Evolutionary conservation across 1,140 invertebrate genomes (phyloP), one percentile per base, ranked within the genome.

Genomic region (Ladona fulva): DNA sequence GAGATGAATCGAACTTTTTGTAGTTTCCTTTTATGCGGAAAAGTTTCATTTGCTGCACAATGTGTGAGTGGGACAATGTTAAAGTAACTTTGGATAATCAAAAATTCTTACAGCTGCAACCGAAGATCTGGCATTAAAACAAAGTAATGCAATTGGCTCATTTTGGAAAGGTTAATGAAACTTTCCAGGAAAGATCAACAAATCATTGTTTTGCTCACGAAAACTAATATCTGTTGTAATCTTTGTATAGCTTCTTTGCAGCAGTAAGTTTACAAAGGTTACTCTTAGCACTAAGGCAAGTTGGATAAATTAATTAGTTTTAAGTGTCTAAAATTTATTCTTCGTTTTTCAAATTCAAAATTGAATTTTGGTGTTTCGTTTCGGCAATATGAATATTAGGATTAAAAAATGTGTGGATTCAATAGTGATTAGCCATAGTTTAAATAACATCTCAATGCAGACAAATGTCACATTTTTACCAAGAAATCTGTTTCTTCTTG

Each of bases 231-330:
- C 52, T 66, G 16, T 66, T 12, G 52, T 66, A 66, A 66, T 66
- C 52, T 66, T 66, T 66, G 52, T 66, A 66, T 66, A 66, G 52
- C 52, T 66, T 66, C 52, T 66, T 66, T 66, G 52, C 52, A 66
- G 52, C 52, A 66, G 52, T 66, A 66, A 66, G 52, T 66, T 66
- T 66, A 66, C 52, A 66, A 66, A 66, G 52, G n/a, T 66, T 66
- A 66, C 52, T 19, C n/a, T 22, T 66, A 66, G 52, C 52, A 66
- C 52, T 66, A 66, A 66, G 52, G 52, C 52, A 66, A 66, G 52
- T 66, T 66, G 14, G 52, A 66, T 66, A 66, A 66, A 66, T 66
- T 66, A 19, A 66, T 66, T 66, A 66, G 52, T 66, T 66, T 66
- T 66, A 66, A 66, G 52, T 66, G 52, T 66, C 52, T 66, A 12